These are phyloP conservation scores for Yponomeuta sedellus DNA, from an alignment of 2,888 invertebrate genomes.

Conservation along the genomic window DNA sequence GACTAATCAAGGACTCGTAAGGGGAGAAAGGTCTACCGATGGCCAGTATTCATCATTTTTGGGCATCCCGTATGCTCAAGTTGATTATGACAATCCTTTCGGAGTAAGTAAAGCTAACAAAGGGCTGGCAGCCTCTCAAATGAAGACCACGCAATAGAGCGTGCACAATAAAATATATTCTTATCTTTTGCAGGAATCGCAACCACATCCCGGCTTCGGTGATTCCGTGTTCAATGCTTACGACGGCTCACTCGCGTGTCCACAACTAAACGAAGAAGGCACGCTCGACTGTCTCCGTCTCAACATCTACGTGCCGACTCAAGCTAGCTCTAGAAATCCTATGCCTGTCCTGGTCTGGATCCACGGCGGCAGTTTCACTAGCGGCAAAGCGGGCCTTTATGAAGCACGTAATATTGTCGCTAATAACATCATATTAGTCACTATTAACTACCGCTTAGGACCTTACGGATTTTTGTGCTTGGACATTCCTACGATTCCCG, in stretches of 20 bases:
- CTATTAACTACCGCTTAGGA: slow-evolving; percentile 62
- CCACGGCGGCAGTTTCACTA: slow-evolving; percentile 51
- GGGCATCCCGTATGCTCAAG: slow-evolving; percentile 61
- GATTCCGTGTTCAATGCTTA: slow-evolving; percentile 50
- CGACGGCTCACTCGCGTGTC: slow-evolving; percentile 42
- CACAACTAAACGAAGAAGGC: slow-evolving; percentile 13
- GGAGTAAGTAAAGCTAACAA: slow-evolving; percentile 53
- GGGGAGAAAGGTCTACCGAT: slow-evolving; percentile 53
- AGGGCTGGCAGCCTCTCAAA: slow-evolving; percentile 47
- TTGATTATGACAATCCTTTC: slow-evolving; percentile 55
- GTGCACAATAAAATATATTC: background rate
- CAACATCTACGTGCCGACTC: slow-evolving; percentile 19
- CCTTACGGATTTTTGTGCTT: slow-evolving; percentile 66
- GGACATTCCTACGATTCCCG: slow-evolving; percentile 49
- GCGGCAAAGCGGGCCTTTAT: slow-evolving; percentile 22
- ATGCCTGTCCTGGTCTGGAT: slow-evolving; percentile 19
- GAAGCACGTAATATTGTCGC: slow-evolving; percentile 33
- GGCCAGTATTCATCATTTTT: slow-evolving; percentile 61
- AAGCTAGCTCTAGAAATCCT: slow-evolving; percentile 25
- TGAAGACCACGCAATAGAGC: no score
- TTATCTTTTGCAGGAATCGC: slow-evolving; percentile 42
- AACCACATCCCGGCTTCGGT: slow-evolving; percentile 40
- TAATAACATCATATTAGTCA: slow-evolving; percentile 56
- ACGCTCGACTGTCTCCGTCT: slow-evolving; percentile 18
- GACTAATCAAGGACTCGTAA: slow-evolving; percentile 55